A percentile compares a stretch with the other conserved stretches of the same genome.
These are phyloP conservation scores for Xanthia icteritia DNA, from an alignment of 2,888 invertebrate species.

Conservation along the genomic window DNA sequence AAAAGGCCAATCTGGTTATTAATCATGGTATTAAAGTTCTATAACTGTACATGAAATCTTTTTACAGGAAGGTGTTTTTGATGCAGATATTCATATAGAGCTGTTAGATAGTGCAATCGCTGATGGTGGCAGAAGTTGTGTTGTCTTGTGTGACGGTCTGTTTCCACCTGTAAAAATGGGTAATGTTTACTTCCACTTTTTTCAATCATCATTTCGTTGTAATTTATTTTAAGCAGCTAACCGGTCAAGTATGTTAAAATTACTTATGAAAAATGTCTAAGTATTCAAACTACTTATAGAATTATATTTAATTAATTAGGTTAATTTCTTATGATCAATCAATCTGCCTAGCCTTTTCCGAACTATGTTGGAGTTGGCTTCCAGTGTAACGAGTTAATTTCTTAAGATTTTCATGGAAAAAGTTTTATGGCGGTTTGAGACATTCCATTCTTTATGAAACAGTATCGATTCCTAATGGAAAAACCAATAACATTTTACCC, in stretches of 20 bases:
- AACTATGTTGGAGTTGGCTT: not conserved
- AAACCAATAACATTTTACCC: not conserved
- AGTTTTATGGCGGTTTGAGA: not conserved
- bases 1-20: slow-evolving; percentile 74
- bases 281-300: not conserved
- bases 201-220: not conserved
- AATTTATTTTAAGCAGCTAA: not conserved
- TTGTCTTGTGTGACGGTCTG: slow-evolving; percentile 92
- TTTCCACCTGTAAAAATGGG: slow-evolving; percentile 92
- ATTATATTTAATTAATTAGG: not conserved
- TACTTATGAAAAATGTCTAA: not conserved
- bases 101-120: slow-evolving; percentile 91
- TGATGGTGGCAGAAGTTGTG: slow-evolving; percentile 91
- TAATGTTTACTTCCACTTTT: slow-evolving; percentile 67
- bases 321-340: not conserved
- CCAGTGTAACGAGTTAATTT: not conserved
- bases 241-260: not conserved
- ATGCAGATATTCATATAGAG: slow-evolving; percentile 91
- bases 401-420: not conserved
- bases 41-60: slow-evolving; percentile 20
- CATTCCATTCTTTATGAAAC: not conserved
- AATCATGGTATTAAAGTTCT: slow-evolving; percentile 68
- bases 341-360: not conserved
- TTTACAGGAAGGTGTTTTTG: slow-evolving; percentile 92
- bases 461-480: not conserved